Evolutionary conservation across 2,797 vertebrate genomes (phyloP), one percentile per base, ranked within the genome.

Genomic region (Rhincodon typus): DNA sequence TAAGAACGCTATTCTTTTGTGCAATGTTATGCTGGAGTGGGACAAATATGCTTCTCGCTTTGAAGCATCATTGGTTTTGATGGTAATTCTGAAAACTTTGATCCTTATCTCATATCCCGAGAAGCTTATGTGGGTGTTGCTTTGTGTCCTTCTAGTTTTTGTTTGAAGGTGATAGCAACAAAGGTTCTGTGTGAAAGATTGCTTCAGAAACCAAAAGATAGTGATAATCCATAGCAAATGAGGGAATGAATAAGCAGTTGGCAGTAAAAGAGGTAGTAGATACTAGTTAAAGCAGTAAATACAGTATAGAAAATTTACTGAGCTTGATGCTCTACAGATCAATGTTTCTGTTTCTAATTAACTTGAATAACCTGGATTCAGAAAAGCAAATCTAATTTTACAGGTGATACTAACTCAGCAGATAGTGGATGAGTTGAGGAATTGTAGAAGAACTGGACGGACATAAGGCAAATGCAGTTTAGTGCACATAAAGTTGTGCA

Each of bases 51-150:
- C 38, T 50, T 34, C 42, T 74, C 53, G 13, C 25, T 34, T 77
- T 74, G 70, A 77, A 95, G 70, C 70, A 95, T 34, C 25, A 57
- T 34, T 77, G 70, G 46, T 19, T 72, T 95, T 95, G 42, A 95
- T 74, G 46, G 70, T 95, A 34, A n/a, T 74, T 72, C 53, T 95
- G 10, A 70, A 94, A 72, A 46, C 50, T 15, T 34, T 90, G 87
- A 53, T 90, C 87, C 50, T 90, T 57, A 57, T 34, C 6, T 77
- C 34, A 77, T 25, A 94, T 94, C 42, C 21, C 70, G 27, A 77
- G 69, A 72, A 94, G 93, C 93, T 50, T 17, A 62, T 70, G 69
- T 74, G 13, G 27, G 7, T 94, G 46, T 53, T 34, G 46, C 17
- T 10, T 74, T 25, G n/a, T n/a, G n/a, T n/a, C n/a, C n/a, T n/a